phyloP scores from a whole-genome alignment of 1,140 invertebrate genomes.

The Phymorhynchus buccinoides region DNA sequence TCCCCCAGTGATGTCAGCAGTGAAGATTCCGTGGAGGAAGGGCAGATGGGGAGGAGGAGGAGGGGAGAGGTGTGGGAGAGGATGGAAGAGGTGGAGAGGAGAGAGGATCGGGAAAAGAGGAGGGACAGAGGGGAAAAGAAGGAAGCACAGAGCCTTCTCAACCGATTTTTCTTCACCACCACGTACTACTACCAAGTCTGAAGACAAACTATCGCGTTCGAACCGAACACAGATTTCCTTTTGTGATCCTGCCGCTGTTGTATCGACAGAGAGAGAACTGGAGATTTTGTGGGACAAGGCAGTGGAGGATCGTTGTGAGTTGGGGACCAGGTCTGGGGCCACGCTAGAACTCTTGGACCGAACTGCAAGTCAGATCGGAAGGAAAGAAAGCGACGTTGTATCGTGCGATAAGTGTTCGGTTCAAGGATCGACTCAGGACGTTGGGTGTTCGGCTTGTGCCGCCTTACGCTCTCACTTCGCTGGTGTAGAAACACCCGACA shows the following conservation, averaged over 20 bases:
- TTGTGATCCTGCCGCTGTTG: too few relatives aligned
- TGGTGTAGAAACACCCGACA: not conserved
- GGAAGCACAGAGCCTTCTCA: too few relatives aligned
- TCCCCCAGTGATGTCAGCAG: slow-evolving; percentile 64
- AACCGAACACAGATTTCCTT: too few relatives aligned
- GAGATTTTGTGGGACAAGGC: too few relatives aligned
- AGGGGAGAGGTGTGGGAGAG: not conserved
- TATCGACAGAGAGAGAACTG: too few relatives aligned
- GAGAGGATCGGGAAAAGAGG: not conserved
- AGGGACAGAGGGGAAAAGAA: too few relatives aligned
- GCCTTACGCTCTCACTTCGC: not conserved
- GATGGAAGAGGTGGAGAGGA: not conserved
- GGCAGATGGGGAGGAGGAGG: slow-evolving; percentile 26
- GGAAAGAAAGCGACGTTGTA: not conserved
- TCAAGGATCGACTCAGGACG: not conserved
- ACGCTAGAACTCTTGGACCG: not conserved
- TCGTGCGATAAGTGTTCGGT: not conserved
- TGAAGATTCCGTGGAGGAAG: slow-evolving; percentile 66
- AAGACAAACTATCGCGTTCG: too few relatives aligned
- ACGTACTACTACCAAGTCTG: too few relatives aligned
- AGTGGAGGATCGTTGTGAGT: not conserved
- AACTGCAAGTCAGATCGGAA: not conserved
- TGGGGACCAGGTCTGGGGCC: not conserved
- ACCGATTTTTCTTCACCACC: not conserved
- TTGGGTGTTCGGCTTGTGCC: not conserved